Percentiles rank a stretch among this genome's conserved stretches.
Conservation (phyloP, 1,140 invertebrate genomes). For the Drosophila chauvacae region DNA sequence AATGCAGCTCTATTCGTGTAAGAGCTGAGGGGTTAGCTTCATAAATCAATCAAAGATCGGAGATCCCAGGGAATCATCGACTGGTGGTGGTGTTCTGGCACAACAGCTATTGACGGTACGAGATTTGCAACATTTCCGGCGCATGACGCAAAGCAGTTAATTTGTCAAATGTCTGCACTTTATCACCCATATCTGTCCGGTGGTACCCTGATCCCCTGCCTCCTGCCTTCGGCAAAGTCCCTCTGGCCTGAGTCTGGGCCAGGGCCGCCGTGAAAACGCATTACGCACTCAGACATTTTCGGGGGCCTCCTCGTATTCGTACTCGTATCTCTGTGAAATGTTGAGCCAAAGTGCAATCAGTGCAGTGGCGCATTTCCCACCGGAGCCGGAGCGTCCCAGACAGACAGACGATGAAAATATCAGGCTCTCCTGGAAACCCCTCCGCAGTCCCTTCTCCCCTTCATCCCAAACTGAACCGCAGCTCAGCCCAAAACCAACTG, state of each 20-base stretch:
- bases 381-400: conserved; percentile 38
- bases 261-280: conserved; percentile 64
- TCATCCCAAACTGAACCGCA: background rate
- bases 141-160: conserved; percentile 80
- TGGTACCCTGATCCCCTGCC: background rate
- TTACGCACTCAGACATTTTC: conserved; percentile 79
- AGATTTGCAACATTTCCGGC: conserved; percentile 74
- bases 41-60: conserved; percentile 56
- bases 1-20: background rate
- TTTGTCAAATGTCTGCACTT: conserved; percentile 84
- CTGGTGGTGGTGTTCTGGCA: conserved; percentile 1
- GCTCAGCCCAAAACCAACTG: conserved; percentile 3
- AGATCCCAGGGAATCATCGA: conserved; percentile 14
- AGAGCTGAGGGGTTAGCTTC: conserved; percentile 12
- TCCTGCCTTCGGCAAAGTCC: conserved; percentile 2
- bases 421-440: conserved; percentile 12
- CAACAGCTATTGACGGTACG: conserved; percentile 57
- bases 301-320: conserved; percentile 30
- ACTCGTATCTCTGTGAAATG: conserved; percentile 70
- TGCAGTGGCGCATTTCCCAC: conserved; percentile 78
- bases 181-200: conserved; percentile 78
- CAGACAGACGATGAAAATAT: conserved; percentile 57
- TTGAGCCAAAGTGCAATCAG: conserved; percentile 80
- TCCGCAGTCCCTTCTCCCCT: background rate
- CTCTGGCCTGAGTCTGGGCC: background rate